phyloP scores from a whole-genome alignment of 2,113 vertebrate species.

The Nerophis lumbriciformis region DNA sequence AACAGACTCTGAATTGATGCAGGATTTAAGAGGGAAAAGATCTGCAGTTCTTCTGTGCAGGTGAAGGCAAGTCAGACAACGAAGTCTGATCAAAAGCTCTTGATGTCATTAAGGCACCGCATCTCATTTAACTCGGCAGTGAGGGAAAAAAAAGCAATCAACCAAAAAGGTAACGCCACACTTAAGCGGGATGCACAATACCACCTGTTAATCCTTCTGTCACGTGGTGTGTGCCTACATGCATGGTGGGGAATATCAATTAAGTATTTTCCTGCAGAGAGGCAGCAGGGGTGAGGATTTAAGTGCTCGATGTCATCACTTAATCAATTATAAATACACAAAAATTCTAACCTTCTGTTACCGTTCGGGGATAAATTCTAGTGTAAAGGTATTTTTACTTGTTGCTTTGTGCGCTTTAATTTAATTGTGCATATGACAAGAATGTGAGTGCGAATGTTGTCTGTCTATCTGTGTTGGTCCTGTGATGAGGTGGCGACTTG shows the following conservation, averaged over 20 bases:
- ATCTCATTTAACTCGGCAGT: conserved; percentile 17
- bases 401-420: neutral
- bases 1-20: conserved; percentile 75
- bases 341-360: neutral
- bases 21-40: conserved; percentile 59
- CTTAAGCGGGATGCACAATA: neutral
- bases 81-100: conserved; percentile 35
- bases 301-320: neutral
- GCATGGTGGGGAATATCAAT: conserved; percentile 8
- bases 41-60: conserved; percentile 66
- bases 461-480: too few species aligned
- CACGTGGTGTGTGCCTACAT: neutral
- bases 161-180: conserved; percentile 4
- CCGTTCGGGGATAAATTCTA: neutral
- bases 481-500: too few species aligned
- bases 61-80: conserved; percentile 52
- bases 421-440: too few species aligned
- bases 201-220: conserved; percentile 1
- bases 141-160: neutral
- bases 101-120: conserved; percentile 15
- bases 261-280: neutral
- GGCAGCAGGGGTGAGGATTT: neutral
- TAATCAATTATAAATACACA: neutral
- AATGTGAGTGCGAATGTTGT: too few species aligned
- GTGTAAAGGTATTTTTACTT: conserved; percentile 2